Evolutionary conservation across 2,888 invertebrate genomes (phyloP), one percentile per base, ranked within the genome.

Genomic region (Theristus sp.): DNA sequence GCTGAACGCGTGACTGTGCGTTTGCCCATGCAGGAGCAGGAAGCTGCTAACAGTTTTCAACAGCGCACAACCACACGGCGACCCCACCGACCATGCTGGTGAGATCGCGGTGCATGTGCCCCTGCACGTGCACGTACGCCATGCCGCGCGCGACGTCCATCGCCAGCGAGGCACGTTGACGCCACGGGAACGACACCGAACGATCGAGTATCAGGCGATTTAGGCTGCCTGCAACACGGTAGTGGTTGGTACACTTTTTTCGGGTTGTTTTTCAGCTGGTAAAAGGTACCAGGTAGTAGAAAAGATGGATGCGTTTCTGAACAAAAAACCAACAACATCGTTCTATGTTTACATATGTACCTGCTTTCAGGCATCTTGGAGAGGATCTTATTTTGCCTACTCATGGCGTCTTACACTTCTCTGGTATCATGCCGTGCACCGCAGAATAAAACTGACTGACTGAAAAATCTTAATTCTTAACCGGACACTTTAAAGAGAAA

Each of bases 21-120:
- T n/a, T n/a, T n/a, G n/a, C n/a, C n/a, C n/a, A n/a, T n/a, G n/a
- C n/a, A n/a, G n/a, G n/a, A n/a, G n/a, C n/a, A 38, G 38, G 38
- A 13, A 38, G 6, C 6, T 13, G 38, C 17, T 38, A 13, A 38
- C 38, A 17, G 6, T 38, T 38, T 6, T 38, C 17, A 13, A 13
- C 38, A 38, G 6, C 6, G 38, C 38, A 38, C 6, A 17, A 38
- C 38, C 38, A 38, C 38, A 38, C 38, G 38, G 17, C 10, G 54
- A 17, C 17, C 6, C 3, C 3, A 53, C 66, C 72, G 71, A 89
- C 89, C 83, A 90, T 91, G 75, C 90, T 87, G 67, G 93, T 93
- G 71, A 93, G 84, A 78, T 93, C 93, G 68, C 93, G 82, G 76
- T 94, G 94, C 78, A 96, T 91, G 74, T 90, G 84, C 62, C 89